These are phyloP conservation scores for Ciconia nigra DNA, from an alignment of 2,797 vertebrate species.

Conservation along the genomic window DNA sequence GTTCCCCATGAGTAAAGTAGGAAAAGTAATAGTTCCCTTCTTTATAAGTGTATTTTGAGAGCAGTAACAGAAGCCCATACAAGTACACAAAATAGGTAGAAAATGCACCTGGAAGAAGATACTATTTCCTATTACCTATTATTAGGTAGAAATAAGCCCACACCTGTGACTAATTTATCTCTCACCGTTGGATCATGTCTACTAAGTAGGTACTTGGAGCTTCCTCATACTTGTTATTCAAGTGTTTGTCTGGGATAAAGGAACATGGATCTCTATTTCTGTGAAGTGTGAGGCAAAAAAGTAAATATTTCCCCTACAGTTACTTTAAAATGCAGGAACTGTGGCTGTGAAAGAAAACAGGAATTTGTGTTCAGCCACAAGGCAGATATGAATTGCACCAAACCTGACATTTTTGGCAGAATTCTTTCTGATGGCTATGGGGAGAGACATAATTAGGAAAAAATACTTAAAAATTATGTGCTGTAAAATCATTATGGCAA, in stretches of 20 bases:
- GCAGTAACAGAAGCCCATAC: not conserved
- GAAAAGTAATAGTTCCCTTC: not conserved
- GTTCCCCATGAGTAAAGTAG: not conserved
- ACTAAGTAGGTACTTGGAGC: not conserved
- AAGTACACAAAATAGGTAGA: not conserved
- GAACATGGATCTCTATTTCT: not conserved
- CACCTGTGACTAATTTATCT: not conserved
- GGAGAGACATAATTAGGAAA: not conserved
- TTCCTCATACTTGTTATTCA: not conserved
- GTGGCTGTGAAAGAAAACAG: not conserved
- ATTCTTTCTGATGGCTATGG: not conserved
- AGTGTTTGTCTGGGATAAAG: not conserved
- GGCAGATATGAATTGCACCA: not conserved
- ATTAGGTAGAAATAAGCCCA: not conserved
- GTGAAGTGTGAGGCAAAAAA: not conserved
- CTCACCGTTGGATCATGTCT: not conserved
- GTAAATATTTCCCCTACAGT: not conserved
- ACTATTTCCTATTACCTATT: not conserved
- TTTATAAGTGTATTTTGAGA: not conserved
- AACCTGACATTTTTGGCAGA: not conserved
- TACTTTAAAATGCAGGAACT: not conserved
- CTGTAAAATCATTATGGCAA: not conserved
- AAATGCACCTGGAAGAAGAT: not conserved
- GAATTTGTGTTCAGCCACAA: not conserved
- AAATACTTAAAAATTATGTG: not conserved